These are phyloP conservation scores for Sinocyclocheilus grahami DNA, from an alignment of 2,113 vertebrate species.

Conservation along the genomic window DNA sequence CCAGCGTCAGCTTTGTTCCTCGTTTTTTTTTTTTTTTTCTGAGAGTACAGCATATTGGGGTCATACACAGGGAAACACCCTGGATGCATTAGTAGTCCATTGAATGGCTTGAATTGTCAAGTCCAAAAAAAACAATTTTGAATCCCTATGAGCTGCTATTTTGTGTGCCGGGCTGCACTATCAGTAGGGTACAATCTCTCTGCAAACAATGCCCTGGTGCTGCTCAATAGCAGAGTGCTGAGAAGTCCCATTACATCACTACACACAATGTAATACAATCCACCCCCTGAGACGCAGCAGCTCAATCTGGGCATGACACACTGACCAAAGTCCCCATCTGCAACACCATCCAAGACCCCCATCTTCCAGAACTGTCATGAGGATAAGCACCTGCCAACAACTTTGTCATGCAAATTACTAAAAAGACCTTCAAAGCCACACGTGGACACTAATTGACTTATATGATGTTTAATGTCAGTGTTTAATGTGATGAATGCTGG, in stretches of 20 bases:
- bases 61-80: background rate
- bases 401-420: background rate
- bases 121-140: background rate
- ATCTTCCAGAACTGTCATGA: background rate
- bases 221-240: constrained; percentile 42
- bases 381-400: constrained; percentile 28
- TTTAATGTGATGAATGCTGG: constrained; percentile 9
- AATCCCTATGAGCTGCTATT: constrained; percentile 21
- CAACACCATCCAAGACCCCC: background rate
- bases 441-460: background rate
- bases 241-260: constrained; percentile 70
- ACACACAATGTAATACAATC: constrained; percentile 67
- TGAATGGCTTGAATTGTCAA: background rate
- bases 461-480: background rate
- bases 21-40: too few relatives aligned
- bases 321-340: constrained; percentile 27
- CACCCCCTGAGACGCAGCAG: constrained; percentile 57
- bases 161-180: constrained; percentile 51
- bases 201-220: constrained; percentile 56
- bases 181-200: constrained; percentile 51
- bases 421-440: background rate
- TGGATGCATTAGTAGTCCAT: background rate
- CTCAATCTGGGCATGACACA: constrained; percentile 58
- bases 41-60: background rate
- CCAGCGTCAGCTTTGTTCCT: background rate